Percentiles rank a stretch among this genome's conserved stretches.
Conservation (phyloP, 2,113 vertebrate species). For the Platycercus adscitus region DNA sequence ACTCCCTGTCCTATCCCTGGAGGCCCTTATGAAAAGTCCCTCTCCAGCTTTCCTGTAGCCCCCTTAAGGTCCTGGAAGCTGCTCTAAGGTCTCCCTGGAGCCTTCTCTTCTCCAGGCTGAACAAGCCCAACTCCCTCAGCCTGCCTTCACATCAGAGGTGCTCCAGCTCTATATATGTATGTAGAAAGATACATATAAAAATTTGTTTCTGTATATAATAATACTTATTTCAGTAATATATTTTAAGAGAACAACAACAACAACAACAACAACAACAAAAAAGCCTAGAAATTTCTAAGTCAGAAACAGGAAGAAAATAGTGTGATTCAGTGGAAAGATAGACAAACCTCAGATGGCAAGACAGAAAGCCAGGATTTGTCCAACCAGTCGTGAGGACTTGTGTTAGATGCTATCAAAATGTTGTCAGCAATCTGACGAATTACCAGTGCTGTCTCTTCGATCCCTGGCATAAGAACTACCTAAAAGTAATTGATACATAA, state of each 20-base stretch:
- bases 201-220: background rate
- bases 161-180: background rate
- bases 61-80: background rate
- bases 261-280: background rate
- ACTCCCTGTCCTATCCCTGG: background rate
- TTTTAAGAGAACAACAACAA: background rate
- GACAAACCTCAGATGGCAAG: constrained; percentile 84
- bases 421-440: constrained; percentile 86
- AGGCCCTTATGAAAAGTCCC: background rate
- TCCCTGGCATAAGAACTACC: constrained; percentile 82
- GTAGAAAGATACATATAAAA: background rate
- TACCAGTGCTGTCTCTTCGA: constrained; percentile 79
- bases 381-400: constrained; percentile 78
- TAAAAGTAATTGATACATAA: constrained; percentile 58
- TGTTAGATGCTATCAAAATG: constrained; percentile 77
- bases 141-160: background rate
- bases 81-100: background rate
- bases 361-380: constrained; percentile 88
- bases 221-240: background rate
- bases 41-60: background rate
- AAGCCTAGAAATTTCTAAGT: background rate
- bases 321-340: background rate
- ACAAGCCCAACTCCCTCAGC: background rate
- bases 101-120: background rate
- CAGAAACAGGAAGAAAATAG: background rate